These are phyloP conservation scores for Machimus rusticus DNA, from an alignment of 2,888 invertebrate genomes.

Conservation along the genomic window DNA sequence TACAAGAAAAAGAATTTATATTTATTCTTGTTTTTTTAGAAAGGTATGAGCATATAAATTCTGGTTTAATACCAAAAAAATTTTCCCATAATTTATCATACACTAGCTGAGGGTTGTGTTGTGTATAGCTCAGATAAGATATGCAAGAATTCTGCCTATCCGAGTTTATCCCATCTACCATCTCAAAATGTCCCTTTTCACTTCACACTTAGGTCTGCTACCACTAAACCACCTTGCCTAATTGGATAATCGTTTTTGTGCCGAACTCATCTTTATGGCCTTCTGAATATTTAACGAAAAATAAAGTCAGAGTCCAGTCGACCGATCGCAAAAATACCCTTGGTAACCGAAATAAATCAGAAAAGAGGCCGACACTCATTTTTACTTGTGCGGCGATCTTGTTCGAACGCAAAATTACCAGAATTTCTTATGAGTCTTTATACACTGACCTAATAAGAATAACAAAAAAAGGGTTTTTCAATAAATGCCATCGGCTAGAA, in stretches of 20 bases:
- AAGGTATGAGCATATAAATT: not conserved
- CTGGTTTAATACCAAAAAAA: not conserved
- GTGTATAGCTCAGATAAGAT: not conserved
- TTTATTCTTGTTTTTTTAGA: not conserved
- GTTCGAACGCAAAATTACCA: slow-evolving; percentile 17
- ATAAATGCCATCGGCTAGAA: slow-evolving; percentile 38
- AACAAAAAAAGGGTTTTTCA: not conserved
- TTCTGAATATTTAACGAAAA: slow-evolving; percentile 1
- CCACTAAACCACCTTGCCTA: slow-evolving; percentile 15
- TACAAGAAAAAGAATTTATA: not conserved
- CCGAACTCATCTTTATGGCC: not conserved
- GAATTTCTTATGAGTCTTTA: slow-evolving; percentile 21
- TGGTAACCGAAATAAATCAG: slow-evolving; percentile 27
- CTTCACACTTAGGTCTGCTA: slow-evolving; percentile 15
- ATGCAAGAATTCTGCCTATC: not conserved
- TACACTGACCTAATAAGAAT: not conserved
- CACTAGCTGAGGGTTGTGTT: not conserved
- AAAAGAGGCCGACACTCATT: slow-evolving; percentile 34
- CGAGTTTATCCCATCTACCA: not conserved
- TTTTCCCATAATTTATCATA: not conserved
- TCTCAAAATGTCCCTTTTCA: not conserved
- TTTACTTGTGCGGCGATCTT: slow-evolving; percentile 22
- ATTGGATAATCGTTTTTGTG: slow-evolving; percentile 35
- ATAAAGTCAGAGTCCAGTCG: not conserved
- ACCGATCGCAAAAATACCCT: not conserved